These are phyloP conservation scores for Drosophila nikananu DNA, from an alignment of 1,140 invertebrate species.

Conservation along the genomic window DNA sequence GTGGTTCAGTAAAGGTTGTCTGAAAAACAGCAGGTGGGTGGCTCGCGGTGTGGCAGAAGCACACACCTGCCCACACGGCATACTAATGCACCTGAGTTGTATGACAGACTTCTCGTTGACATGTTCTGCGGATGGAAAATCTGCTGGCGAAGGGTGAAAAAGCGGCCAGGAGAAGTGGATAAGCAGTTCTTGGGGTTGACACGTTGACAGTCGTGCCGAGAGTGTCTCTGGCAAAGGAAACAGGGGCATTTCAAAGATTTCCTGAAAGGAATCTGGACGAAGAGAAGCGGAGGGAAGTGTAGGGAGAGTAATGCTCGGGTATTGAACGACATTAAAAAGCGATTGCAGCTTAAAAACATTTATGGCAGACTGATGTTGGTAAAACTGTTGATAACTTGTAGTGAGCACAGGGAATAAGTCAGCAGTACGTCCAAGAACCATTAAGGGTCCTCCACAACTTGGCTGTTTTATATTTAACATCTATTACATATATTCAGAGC, in stretches of 20 bases:
- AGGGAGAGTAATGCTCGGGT: not conserved
- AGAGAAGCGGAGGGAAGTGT: not conserved
- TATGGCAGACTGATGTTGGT: too few relatives aligned
- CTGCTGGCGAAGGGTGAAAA: conserved; percentile 11
- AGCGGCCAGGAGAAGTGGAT: conserved; percentile 9
- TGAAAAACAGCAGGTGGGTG: not conserved
- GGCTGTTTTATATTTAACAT: too few relatives aligned
- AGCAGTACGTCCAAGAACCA: too few relatives aligned
- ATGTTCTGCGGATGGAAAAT: conserved; percentile 10
- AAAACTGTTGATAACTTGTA: not conserved
- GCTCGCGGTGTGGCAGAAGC: not conserved
- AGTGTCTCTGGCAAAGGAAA: conserved; percentile 8
- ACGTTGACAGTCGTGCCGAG: conserved; percentile 25
- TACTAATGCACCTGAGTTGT: conserved; percentile 27
- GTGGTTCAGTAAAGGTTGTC: not conserved
- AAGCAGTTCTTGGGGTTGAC: conserved; percentile 27
- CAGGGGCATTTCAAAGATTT: conserved; percentile 9
- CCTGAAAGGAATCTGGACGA: conserved; percentile 10
- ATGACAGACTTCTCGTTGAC: conserved; percentile 33
- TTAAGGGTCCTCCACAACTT: too few relatives aligned
- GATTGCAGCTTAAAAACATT: not conserved
- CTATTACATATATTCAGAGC: not conserved
- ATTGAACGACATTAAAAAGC: conserved; percentile 18
- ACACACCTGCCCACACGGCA: conserved; percentile 3
- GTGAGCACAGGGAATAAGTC: not conserved